Percentiles rank a stretch among this genome's conserved stretches.
phyloP scores from a whole-genome alignment of 2,113 vertebrate species.

The Pelecanoides urinatrix region DNA sequence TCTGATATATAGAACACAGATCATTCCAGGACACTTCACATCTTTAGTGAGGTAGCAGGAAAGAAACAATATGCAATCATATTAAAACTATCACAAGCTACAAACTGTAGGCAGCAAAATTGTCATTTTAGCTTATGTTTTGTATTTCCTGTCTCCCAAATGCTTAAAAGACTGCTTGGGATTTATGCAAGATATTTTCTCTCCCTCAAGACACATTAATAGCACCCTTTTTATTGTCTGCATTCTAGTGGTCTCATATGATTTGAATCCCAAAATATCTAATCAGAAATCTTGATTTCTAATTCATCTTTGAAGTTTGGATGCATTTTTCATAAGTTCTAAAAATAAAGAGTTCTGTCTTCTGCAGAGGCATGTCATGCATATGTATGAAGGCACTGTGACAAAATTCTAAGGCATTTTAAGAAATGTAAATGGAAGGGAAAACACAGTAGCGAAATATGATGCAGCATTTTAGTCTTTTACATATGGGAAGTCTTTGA shows the following conservation, averaged over 20 bases:
- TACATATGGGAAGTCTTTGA: neutral
- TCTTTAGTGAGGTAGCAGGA: neutral
- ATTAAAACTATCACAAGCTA: neutral
- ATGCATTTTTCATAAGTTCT: slow-evolving; percentile 79
- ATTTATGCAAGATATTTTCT: neutral
- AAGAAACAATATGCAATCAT: neutral
- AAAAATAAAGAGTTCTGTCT: slow-evolving; percentile 71
- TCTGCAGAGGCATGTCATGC: slow-evolving; percentile 58
- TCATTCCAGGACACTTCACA: neutral
- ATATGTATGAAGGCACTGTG: slow-evolving; percentile 56
- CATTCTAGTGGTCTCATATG: neutral
- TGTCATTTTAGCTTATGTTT: neutral
- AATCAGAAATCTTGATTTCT: slow-evolving; percentile 71
- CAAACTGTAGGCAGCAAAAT: neutral
- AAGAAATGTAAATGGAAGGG: slow-evolving; percentile 43
- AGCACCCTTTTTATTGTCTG: neutral
- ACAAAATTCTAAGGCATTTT: slow-evolving; percentile 50
- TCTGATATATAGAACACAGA: neutral
- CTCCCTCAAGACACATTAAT: slow-evolving; percentile 52
- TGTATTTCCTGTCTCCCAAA: neutral
- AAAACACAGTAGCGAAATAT: slow-evolving; percentile 67
- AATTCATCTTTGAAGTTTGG: slow-evolving; percentile 75
- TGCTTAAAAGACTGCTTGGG: neutral
- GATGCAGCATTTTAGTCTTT: slow-evolving; percentile 54
- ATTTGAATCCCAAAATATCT: slow-evolving; percentile 69